phyloP scores from a whole-genome alignment of 2,888 invertebrate genomes.

The Nesidiocoris tenuis region DNA sequence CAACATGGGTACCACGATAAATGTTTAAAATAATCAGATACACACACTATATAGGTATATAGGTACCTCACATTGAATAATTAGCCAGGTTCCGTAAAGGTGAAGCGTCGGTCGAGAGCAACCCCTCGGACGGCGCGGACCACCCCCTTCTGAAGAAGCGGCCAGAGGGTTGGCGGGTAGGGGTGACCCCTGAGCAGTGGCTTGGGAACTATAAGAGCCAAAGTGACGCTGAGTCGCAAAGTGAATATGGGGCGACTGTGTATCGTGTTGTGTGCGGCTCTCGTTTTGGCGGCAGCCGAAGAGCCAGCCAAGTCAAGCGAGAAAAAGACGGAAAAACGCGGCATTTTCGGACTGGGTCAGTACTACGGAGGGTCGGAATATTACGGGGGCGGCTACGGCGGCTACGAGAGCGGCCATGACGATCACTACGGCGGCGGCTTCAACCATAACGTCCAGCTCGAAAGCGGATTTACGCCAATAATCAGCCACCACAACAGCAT shows the following conservation, averaged over 20 bases:
- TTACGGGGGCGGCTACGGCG: slow-evolving; percentile 50
- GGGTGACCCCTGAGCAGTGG: background rate
- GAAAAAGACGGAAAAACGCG: slow-evolving; percentile 48
- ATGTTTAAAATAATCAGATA: too few species aligned
- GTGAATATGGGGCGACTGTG: slow-evolving; percentile 35
- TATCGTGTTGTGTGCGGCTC: slow-evolving; percentile 30
- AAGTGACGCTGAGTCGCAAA: slow-evolving; percentile 33
- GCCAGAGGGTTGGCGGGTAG: slow-evolving; percentile 3
- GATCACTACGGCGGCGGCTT: slow-evolving; percentile 4
- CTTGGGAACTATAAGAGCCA: slow-evolving; percentile 37
- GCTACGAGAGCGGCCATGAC: slow-evolving; percentile 45
- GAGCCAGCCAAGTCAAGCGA: slow-evolving; percentile 36
- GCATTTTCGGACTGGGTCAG: slow-evolving; percentile 46
- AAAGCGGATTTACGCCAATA: slow-evolving; percentile 41
- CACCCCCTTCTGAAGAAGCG: background rate
- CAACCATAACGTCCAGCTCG: slow-evolving; percentile 45
- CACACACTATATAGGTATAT: too few species aligned
- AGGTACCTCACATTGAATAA: too few species aligned
- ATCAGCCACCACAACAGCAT: slow-evolving; percentile 45
- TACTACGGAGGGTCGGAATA: slow-evolving; percentile 50
- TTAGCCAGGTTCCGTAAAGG: too few species aligned
- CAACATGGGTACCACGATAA: too few species aligned
- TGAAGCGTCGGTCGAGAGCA: background rate
- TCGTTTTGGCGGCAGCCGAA: background rate
- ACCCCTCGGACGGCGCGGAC: background rate